Conservation (phyloP, 2,888 invertebrate species). For the Callyntrura sp. region DNA sequence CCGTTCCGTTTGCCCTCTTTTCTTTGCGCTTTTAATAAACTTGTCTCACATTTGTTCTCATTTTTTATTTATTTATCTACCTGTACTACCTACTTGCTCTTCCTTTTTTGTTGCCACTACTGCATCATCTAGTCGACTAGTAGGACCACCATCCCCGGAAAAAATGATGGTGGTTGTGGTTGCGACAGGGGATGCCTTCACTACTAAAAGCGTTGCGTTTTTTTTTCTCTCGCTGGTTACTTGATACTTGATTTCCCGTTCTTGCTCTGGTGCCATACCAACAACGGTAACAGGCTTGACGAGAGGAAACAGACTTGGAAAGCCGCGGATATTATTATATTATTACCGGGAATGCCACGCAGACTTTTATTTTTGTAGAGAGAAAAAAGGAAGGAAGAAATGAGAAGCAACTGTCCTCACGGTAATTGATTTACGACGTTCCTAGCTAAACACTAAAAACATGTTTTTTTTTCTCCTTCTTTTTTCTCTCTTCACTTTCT, state of each 20-base stretch:
- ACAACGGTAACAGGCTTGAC: not conserved
- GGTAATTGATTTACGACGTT: constrained; percentile 78
- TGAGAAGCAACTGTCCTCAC: constrained; percentile 73
- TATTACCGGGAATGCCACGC: not conserved
- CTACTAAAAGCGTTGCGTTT: too few species aligned
- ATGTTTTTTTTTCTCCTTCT: constrained; percentile 56
- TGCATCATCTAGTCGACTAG: too few species aligned
- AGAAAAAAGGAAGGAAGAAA: constrained; percentile 39
- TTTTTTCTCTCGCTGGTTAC: not conserved
- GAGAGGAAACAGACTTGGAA: not conserved
- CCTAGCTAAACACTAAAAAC: constrained; percentile 73
- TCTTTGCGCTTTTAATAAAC: constrained; percentile 53
- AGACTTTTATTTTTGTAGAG: constrained; percentile 2
- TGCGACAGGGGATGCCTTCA: too few species aligned
- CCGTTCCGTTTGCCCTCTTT: not conserved
- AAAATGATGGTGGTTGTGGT: constrained; percentile 7
- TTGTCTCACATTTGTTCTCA: constrained; percentile 48
- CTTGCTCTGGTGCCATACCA: not conserved
- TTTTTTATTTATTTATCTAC: constrained; percentile 53
- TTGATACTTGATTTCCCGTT: constrained; percentile 44
- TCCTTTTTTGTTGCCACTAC: not conserved
- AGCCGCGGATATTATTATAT: not conserved
- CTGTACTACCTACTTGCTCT: not conserved
- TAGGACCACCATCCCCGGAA: too few species aligned
- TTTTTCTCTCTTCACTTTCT: constrained; percentile 4